These are phyloP conservation scores for Rhagoletis pomonella DNA, from an alignment of 1,140 invertebrate genomes.

Conservation along the genomic window DNA sequence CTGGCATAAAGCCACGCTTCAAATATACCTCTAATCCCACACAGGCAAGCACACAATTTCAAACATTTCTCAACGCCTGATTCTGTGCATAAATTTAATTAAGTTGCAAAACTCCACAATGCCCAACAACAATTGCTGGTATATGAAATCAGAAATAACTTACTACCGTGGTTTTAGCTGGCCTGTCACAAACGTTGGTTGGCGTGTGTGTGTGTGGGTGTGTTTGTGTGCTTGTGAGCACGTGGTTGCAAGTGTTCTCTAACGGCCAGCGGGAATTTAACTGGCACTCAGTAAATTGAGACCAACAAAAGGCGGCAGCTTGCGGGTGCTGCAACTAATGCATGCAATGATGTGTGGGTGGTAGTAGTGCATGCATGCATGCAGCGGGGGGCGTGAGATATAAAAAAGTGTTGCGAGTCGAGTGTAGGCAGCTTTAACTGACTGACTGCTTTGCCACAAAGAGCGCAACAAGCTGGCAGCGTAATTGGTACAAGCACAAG, in stretches of 20 bases:
- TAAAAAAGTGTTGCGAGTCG: not conserved
- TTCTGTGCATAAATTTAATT: slow-evolving; percentile 49
- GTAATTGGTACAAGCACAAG: slow-evolving; percentile 10
- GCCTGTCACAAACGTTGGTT: no score
- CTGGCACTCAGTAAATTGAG: slow-evolving; percentile 29
- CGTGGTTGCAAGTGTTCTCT: not conserved
- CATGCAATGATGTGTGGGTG: not conserved
- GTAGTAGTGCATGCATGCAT: no score
- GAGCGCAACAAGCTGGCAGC: slow-evolving; percentile 35
- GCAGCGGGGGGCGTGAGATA: not conserved
- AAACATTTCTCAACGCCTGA: slow-evolving; percentile 2
- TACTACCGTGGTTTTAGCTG: not conserved
- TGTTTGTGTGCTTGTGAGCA: no score
- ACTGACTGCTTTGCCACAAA: not conserved
- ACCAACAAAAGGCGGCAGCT: not conserved
- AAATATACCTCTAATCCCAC: no score
- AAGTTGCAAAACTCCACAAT: slow-evolving; percentile 14
- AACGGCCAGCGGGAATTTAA: slow-evolving; percentile 27
- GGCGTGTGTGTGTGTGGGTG: not conserved
- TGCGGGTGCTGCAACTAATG: not conserved
- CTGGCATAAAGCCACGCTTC: no score
- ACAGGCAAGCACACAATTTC: not conserved
- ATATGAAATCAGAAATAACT: slow-evolving; percentile 30
- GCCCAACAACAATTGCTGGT: not conserved
- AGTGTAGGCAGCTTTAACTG: slow-evolving; percentile 18